These are phyloP conservation scores for Acronicta alni DNA, from an alignment of 2,888 invertebrate species.

Conservation along the genomic window DNA sequence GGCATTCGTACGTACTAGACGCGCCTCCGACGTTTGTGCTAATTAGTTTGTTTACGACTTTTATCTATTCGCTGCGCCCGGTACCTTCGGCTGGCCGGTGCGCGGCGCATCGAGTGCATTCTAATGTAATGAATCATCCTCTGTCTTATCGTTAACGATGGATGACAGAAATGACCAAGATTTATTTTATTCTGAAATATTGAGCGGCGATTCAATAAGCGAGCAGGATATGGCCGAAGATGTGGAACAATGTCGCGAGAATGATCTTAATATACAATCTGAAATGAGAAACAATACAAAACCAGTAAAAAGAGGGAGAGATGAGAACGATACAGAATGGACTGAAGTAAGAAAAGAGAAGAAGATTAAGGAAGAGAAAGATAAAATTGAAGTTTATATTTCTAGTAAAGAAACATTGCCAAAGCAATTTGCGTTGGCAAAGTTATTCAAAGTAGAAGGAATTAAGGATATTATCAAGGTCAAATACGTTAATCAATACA, in stretches of 20 bases:
- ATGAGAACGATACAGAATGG: conserved; percentile 1
- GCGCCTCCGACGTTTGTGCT: background rate
- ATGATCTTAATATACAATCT: background rate
- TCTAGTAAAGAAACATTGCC: background rate
- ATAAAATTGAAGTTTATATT: background rate
- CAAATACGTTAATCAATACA: conserved; percentile 7
- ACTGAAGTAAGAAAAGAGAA: conserved; percentile 6
- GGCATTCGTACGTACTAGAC: background rate
- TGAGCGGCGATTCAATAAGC: background rate
- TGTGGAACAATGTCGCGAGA: background rate
- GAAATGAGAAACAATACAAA: background rate
- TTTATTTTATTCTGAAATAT: background rate
- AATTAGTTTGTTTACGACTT: background rate
- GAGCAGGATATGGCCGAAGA: background rate
- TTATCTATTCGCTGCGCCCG: background rate
- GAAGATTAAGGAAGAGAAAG: conserved; percentile 1
- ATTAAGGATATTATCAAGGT: conserved; percentile 3
- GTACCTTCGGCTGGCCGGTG: background rate
- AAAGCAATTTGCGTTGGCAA: background rate
- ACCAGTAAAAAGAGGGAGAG: background rate
- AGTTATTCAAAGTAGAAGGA: conserved; percentile 1
- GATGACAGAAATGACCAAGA: background rate
- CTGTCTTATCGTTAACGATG: background rate
- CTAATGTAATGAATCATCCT: background rate
- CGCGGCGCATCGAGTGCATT: background rate